Percentiles rank a stretch among this genome's conserved stretches.
Evolutionary conservation across 1,140 invertebrate species (phyloP).

Genomic region (Drosophila pseudoobscura): DNA sequence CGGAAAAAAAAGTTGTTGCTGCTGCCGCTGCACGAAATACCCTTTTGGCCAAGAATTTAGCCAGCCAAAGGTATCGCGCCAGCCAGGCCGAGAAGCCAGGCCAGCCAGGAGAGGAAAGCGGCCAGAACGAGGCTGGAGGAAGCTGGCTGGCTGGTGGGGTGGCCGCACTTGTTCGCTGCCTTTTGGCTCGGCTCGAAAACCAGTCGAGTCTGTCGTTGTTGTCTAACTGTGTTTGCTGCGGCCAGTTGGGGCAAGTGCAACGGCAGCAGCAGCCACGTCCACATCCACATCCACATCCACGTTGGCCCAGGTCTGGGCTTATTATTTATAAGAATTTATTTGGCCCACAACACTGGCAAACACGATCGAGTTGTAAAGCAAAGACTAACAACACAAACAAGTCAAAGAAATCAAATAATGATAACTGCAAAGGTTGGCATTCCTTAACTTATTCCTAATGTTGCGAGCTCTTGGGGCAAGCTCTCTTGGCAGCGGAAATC

Average conservation of each 20-base stretch:
- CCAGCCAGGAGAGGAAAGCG: conserved; percentile 31
- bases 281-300: conserved; percentile 44
- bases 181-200: conserved; percentile 46
- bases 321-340: conserved; percentile 75
- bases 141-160: conserved; percentile 45
- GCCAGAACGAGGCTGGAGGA: conserved; percentile 60
- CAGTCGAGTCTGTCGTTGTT: conserved; percentile 65
- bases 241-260: conserved; percentile 59
- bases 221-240: conserved; percentile 73
- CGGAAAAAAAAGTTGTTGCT: conserved; percentile 59
- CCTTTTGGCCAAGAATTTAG: conserved; percentile 79
- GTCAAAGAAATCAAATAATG: conserved; percentile 68
- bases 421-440: conserved; percentile 55
- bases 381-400: conserved; percentile 28
- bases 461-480: conserved; percentile 10
- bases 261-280: conserved; percentile 25
- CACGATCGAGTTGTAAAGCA: conserved; percentile 68
- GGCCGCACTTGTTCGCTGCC: conserved; percentile 60
- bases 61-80: conserved; percentile 54
- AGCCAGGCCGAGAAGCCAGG: background rate
- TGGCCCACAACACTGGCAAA: conserved; percentile 68
- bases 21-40: conserved; percentile 77
- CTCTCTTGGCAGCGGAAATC: conserved; percentile 62
- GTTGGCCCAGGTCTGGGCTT: conserved; percentile 67
- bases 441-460: conserved; percentile 51